These are phyloP conservation scores for Mormyrops boulengeri DNA, from an alignment of 2,797 vertebrate species.

Conservation along the genomic window DNA sequence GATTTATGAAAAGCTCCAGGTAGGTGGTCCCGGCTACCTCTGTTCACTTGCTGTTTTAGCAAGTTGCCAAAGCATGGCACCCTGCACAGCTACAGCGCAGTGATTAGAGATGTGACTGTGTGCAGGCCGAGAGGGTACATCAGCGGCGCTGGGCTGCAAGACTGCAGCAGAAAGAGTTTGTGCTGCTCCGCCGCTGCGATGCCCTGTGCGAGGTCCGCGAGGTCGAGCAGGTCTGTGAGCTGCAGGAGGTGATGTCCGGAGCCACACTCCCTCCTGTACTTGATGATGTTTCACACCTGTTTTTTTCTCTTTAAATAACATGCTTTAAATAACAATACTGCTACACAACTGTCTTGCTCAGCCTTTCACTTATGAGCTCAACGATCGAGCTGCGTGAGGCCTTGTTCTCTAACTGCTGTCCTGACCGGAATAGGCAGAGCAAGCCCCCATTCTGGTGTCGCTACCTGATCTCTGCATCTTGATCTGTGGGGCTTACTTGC, in stretches of 20 bases:
- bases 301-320: background rate
- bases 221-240: conserved; percentile 59
- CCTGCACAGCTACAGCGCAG: background rate
- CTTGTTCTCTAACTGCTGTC: too few species aligned
- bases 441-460: background rate
- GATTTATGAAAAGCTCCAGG: conserved; percentile 56
- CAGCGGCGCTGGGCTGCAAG: conserved; percentile 69
- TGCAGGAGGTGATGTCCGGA: conserved; percentile 44
- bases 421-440: too few species aligned
- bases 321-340: background rate
- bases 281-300: background rate
- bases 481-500: background rate
- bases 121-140: conserved; percentile 63
- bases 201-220: conserved; percentile 61
- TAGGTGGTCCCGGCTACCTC: conserved; percentile 26
- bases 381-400: background rate
- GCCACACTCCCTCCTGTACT: background rate
- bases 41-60: background rate
- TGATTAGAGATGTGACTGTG: background rate
- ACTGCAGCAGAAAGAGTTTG: conserved; percentile 65
- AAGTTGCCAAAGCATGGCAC: background rate
- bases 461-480: background rate
- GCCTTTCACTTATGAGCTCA: background rate
- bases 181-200: conserved; percentile 63
- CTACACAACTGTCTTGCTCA: background rate